Percentiles rank a stretch among this genome's conserved stretches.
Evolutionary conservation across 2,888 invertebrate species (phyloP).

Genomic region (Odontothrips loti): DNA sequence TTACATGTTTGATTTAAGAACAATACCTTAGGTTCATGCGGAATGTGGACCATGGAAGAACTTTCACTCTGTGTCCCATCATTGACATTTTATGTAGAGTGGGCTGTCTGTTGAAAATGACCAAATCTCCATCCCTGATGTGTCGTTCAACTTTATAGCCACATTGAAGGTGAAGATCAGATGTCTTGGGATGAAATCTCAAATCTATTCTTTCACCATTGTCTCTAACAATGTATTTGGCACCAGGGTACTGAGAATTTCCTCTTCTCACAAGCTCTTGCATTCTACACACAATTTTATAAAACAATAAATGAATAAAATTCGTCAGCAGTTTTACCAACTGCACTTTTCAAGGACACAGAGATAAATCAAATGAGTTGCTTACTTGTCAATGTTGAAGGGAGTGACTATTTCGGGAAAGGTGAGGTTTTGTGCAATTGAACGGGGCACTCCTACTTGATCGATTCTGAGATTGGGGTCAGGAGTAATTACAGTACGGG

Average conservation of each 20-base stretch:
- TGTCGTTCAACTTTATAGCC: constrained; percentile 94
- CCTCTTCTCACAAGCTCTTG: constrained; percentile 93
- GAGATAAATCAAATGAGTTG: constrained; percentile 35
- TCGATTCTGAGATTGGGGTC: constrained; percentile 93
- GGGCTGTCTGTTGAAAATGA: constrained; percentile 99
- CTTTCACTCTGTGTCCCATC: constrained; percentile 99
- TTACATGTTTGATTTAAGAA: neutral
- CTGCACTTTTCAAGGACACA: constrained; percentile 31
- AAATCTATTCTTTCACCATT: constrained; percentile 98
- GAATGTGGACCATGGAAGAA: constrained; percentile 99
- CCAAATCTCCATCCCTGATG: constrained; percentile 94
- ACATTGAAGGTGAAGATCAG: constrained; percentile 92
- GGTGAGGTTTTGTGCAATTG: constrained; percentile 97
- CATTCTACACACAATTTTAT: constrained; percentile 52
- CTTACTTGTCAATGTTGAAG: constrained; percentile 91
- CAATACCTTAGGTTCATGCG: constrained; percentile 85
- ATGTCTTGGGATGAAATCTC: constrained; percentile 95
- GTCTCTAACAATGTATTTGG: constrained; percentile 97
- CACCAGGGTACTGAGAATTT: constrained; percentile 98
- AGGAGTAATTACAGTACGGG: constrained; percentile 96
- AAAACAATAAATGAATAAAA: neutral
- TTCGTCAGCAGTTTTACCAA: constrained; percentile 23
- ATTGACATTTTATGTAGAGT: constrained; percentile 99
- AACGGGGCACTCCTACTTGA: constrained; percentile 92
- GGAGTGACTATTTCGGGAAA: constrained; percentile 99